Evolutionary conservation across 1,140 invertebrate species (phyloP), one percentile per base, ranked within the genome.

Genomic region (Ectropis grisescens): DNA sequence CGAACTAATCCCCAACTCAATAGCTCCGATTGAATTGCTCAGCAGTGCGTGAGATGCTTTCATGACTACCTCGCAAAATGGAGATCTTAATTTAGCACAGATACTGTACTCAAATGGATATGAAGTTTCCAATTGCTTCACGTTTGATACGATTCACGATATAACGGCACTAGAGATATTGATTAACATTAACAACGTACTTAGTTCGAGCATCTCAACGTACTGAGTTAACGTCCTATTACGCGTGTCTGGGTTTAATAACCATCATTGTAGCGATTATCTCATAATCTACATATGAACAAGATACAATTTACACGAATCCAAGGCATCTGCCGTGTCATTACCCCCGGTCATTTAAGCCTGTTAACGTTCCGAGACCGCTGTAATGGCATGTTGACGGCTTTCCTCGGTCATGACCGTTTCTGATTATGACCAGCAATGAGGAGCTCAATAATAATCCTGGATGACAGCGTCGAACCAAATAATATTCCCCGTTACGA

Each of bases 301-400:
- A 51, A 32, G 44, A 60, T 45, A 60, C 58, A 61, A 67, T 75
- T 68, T 62, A 70, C 47, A 54, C 59, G 56, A 62, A 66, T 64
- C 65, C 50, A 55, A 51, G 58, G 48, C 67, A 74, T 66, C 69
- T 71, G 67, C 52, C 55, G 43, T 65, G 70, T 72, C 74, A 65
- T 79, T 79, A 76, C 52, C 58, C 67, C 55, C 47, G 41, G 55
- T 60, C 50, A 58, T 71, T 72, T 66, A 56, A 66, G 61, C 64
- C 55, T 66, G 67, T 79, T 79, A 76, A 72, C 66, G 36, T 36
- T 46, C 38, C 48, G 47, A 52, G 41, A 58, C 55, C 56, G 55
- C 37, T 44, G 44, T 72, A 66, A 72, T 65, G 61, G 54, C 40
- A 49, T 49, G 44, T 52, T 47, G 58, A 55, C 50, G 55, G 34